Evolutionary conservation across 2,113 vertebrate genomes (phyloP).

Genomic region (Coreoperca whiteheadi): DNA sequence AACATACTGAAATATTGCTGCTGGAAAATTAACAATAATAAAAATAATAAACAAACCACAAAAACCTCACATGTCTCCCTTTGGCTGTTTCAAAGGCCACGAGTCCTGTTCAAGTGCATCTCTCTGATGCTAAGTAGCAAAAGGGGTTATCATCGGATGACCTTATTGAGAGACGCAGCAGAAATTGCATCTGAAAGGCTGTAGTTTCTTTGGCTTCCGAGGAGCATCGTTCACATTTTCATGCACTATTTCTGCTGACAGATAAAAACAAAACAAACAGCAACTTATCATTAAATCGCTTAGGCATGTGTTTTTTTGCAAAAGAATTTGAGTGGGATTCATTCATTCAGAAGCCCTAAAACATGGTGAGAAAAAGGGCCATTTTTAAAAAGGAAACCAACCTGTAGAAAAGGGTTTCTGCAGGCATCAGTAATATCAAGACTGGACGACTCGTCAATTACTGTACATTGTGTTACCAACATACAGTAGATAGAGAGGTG

Average conservation of each 20-base stretch:
- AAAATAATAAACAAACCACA: too few species aligned
- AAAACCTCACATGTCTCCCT: too few species aligned
- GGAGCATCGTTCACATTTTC: background rate
- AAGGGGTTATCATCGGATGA: background rate
- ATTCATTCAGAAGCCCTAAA: background rate
- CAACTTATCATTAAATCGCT: background rate
- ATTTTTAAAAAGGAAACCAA: background rate
- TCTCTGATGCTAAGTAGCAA: background rate
- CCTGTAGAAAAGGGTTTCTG: background rate
- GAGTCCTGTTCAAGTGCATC: too few species aligned
- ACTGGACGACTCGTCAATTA: background rate
- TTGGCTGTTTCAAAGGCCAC: too few species aligned
- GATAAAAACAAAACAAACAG: background rate
- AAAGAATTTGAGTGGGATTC: background rate
- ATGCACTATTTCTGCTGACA: background rate
- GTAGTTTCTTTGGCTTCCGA: too few species aligned
- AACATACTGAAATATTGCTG: too few species aligned
- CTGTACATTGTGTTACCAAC: constrained; percentile 12
- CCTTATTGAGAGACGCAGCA: background rate
- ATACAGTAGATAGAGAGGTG: background rate
- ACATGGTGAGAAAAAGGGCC: background rate
- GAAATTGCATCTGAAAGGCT: background rate
- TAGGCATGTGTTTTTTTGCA: background rate
- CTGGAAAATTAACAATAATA: too few species aligned
- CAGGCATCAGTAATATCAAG: background rate